Evolutionary conservation across 2,113 vertebrate genomes (phyloP).

Genomic region (Oenanthe melanoleuca): DNA sequence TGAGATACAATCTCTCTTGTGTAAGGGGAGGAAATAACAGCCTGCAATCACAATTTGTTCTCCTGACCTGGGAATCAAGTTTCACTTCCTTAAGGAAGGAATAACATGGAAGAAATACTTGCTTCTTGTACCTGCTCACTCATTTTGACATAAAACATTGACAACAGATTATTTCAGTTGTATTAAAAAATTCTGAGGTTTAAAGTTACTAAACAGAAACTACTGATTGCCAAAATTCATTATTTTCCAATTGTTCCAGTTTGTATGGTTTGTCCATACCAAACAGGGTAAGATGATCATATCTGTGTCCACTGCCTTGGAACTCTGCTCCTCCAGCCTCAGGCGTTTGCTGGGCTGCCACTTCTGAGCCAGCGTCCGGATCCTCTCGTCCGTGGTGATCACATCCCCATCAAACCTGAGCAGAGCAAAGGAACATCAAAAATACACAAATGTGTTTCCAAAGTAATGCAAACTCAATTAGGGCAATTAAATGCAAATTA

Average conservation of each 20-base stretch:
- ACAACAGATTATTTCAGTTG: neutral
- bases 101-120: neutral
- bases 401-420: conserved; percentile 92
- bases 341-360: conserved; percentile 88
- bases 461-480: neutral
- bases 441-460: neutral
- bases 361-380: conserved; percentile 89
- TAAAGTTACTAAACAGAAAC: neutral
- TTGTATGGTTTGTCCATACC: conserved; percentile 70
- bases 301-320: conserved; percentile 93
- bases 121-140: neutral
- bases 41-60: neutral
- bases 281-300: conserved; percentile 91
- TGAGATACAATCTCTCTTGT: conserved; percentile 4
- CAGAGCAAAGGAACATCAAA: neutral
- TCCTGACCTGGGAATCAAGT: neutral
- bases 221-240: neutral
- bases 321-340: conserved; percentile 85
- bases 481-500: neutral
- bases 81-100: neutral
- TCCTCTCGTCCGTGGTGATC: conserved; percentile 91
- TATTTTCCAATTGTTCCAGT: neutral
- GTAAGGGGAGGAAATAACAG: conserved; percentile 3
- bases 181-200: neutral
- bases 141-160: neutral